phyloP scores from a whole-genome alignment of 2,797 vertebrate species.

The Urocyon cinereoargenteus region DNA sequence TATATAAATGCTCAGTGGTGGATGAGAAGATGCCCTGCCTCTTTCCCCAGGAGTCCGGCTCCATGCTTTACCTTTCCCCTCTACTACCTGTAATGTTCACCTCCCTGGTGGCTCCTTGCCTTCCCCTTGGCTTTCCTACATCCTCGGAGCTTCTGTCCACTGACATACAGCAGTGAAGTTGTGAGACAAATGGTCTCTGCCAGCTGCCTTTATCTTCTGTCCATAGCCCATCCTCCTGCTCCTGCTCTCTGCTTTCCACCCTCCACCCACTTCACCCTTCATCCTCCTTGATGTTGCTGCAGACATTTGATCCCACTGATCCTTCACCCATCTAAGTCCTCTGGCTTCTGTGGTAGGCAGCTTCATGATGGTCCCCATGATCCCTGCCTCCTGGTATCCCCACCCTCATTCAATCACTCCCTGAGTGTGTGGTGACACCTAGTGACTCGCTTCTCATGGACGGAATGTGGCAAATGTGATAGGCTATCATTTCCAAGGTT shows the following conservation, averaged over 20 bases:
- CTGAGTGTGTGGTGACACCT: not conserved
- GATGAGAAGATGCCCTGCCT: not conserved
- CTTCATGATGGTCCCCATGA: not conserved
- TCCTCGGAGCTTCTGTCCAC: not conserved
- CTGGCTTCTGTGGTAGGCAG: not conserved
- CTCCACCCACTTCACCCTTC: not conserved
- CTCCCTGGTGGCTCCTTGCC: not conserved
- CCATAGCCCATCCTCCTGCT: not conserved
- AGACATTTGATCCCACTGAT: not conserved
- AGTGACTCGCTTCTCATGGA: not conserved
- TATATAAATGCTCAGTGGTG: not conserved
- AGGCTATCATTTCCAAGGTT: not conserved
- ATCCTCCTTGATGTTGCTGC: not conserved
- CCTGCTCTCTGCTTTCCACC: not conserved
- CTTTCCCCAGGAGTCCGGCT: not conserved
- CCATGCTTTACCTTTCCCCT: not conserved
- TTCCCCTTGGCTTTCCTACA: conserved; percentile 11
- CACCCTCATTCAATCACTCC: not conserved
- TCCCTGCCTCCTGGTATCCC: not conserved
- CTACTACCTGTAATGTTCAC: not conserved
- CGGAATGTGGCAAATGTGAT: not conserved
- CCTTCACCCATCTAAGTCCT: not conserved
- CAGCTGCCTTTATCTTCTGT: not conserved
- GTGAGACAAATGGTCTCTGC: not conserved
- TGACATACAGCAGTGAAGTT: not conserved